A percentile compares a stretch with the other conserved stretches of the same genome.
Evolutionary conservation across 2,797 vertebrate genomes (phyloP).

Genomic region (Premnoplex brunnescens): DNA sequence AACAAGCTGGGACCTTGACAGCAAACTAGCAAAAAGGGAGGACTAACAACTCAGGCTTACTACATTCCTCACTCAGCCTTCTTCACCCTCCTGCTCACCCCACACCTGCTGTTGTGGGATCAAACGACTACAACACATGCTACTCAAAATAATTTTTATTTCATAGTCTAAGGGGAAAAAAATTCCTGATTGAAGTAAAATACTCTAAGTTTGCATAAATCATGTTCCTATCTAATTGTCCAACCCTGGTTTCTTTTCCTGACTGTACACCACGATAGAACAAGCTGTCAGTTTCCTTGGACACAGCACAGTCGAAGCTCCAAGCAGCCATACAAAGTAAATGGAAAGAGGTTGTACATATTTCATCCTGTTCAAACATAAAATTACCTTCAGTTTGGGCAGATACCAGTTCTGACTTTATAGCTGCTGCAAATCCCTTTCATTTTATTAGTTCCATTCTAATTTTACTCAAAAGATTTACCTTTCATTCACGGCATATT

Average conservation of each 20-base stretch:
- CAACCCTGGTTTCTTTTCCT: neutral
- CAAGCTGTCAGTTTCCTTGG: neutral
- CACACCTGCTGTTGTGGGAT: rapidly evolving
- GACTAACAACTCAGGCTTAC: neutral
- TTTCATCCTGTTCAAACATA: neutral
- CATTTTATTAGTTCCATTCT: neutral
- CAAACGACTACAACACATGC: neutral
- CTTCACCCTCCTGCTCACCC: neutral
- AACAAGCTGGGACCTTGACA: neutral
- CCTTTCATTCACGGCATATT: neutral
- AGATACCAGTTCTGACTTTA: neutral
- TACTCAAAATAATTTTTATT: neutral
- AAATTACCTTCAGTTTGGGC: neutral
- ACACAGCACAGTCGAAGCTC: neutral
- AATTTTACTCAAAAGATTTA: neutral
- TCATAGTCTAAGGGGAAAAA: neutral
- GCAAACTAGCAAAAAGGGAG: neutral
- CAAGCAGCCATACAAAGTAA: neutral
- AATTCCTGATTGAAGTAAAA: neutral
- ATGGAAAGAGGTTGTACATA: neutral
- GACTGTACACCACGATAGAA: neutral
- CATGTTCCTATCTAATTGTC: neutral
- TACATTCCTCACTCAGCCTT: neutral
- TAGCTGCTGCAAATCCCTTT: neutral
- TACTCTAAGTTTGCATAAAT: neutral